Evolutionary conservation across 2,797 vertebrate species (phyloP).

Genomic region (Benthosema pterotum): DNA sequence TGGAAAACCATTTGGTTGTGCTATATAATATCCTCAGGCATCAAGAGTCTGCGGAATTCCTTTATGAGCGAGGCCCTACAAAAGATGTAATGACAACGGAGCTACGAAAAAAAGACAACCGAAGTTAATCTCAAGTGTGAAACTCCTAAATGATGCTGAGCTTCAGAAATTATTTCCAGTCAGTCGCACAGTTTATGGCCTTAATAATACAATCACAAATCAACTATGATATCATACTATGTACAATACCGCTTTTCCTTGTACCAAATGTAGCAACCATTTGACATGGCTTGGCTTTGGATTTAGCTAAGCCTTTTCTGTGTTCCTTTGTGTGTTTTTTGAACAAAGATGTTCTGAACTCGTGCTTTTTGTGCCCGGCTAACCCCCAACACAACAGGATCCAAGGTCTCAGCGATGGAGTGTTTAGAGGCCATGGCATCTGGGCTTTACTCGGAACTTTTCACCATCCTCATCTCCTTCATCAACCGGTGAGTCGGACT

Average conservation of each 20-base stretch:
- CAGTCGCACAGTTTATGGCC: slow-evolving; percentile 28
- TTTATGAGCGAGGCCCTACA: too few relatives aligned
- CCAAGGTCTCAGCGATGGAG: slow-evolving; percentile 88
- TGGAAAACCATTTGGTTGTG: too few relatives aligned
- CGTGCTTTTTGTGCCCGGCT: slow-evolving; percentile 30
- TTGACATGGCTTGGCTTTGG: slow-evolving; percentile 9
- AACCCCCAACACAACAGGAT: slow-evolving; percentile 70
- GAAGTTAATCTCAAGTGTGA: too few relatives aligned
- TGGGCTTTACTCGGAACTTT: slow-evolving; percentile 91
- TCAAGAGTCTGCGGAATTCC: too few relatives aligned
- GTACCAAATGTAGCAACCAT: slow-evolving; percentile 15
- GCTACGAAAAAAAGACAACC: too few relatives aligned
- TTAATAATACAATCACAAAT: slow-evolving; percentile 14
- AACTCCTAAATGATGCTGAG: too few relatives aligned
- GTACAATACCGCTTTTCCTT: slow-evolving; percentile 17
- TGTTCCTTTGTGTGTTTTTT: slow-evolving; percentile 2
- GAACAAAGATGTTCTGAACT: slow-evolving; percentile 22
- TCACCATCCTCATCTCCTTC: slow-evolving; percentile 90
- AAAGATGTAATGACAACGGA: too few relatives aligned
- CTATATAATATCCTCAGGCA: too few relatives aligned
- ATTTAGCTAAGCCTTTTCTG: not conserved
- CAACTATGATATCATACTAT: slow-evolving; percentile 7
- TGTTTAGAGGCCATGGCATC: slow-evolving; percentile 92
- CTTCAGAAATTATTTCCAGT: not conserved
- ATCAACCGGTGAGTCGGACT: slow-evolving; percentile 85